Percentiles rank a stretch among this genome's conserved stretches.
phyloP scores from a whole-genome alignment of 2,113 vertebrate genomes.

The Boleophthalmus pectinirostris region DNA sequence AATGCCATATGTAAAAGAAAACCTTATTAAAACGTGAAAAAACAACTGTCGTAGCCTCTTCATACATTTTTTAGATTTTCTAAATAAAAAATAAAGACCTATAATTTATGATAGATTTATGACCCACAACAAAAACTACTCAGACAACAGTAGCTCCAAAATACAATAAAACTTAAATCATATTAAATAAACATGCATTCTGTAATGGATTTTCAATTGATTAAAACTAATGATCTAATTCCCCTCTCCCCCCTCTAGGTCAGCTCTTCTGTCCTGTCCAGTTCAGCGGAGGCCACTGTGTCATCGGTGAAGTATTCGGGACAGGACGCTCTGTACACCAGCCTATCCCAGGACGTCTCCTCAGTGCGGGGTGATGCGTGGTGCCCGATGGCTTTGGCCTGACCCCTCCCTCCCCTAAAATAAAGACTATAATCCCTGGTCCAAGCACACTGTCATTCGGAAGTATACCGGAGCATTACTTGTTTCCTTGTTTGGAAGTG shows the following conservation, averaged over 20 bases:
- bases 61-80: too few relatives aligned
- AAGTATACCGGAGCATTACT: conserved; percentile 48
- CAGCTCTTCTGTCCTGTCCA: conserved; percentile 85
- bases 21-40: too few relatives aligned
- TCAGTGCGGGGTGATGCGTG: conserved; percentile 91
- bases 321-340: conserved; percentile 88
- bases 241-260: conserved; percentile 70
- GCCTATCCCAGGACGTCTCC: conserved; percentile 89
- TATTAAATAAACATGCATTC: too few relatives aligned
- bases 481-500: conserved; percentile 46
- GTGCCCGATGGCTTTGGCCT: conserved; percentile 94
- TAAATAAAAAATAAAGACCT: too few relatives aligned
- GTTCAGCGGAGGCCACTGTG: conserved; percentile 81
- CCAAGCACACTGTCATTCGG: conserved; percentile 32
- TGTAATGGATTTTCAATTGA: too few relatives aligned
- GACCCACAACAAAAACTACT: too few relatives aligned
- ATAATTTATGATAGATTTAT: too few relatives aligned
- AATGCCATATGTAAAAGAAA: too few relatives aligned
- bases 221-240: background rate
- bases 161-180: too few relatives aligned
- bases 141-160: too few relatives aligned
- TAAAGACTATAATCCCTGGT: conserved; percentile 44
- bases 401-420: conserved; percentile 59
- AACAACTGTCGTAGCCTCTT: too few relatives aligned
- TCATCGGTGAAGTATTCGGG: conserved; percentile 88